phyloP scores from a whole-genome alignment of 2,113 vertebrate species.

The rabbit (Oryctolagus cuniculus) region mOryCun1.1 NC_091436.1:124255001-124255500 shows the following conservation, averaged over 20 bases:
- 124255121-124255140: neutral
- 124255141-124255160: neutral
- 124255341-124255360: neutral
- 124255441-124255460: neutral
- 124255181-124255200: neutral
- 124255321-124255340: neutral
- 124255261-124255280: fast-evolving
- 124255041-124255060: neutral
- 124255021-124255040: neutral
- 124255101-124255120: fast-evolving
- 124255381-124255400: neutral
- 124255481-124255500: slow-evolving; percentile 22
- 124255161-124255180: neutral
- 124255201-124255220: neutral
- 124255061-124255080: neutral
- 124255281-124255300: neutral
- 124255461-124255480: neutral
- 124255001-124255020: neutral
- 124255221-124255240: neutral
- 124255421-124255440: neutral
- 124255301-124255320: neutral
- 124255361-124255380: neutral
- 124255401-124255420: neutral
- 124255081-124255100: neutral
- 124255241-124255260: neutral